Evolutionary conservation across 35 echinoderm and acorn worm genomes (phyloP), one percentile per base, ranked within the genome.

Genomic region (Heliocidaris erythrogramma): DNA sequence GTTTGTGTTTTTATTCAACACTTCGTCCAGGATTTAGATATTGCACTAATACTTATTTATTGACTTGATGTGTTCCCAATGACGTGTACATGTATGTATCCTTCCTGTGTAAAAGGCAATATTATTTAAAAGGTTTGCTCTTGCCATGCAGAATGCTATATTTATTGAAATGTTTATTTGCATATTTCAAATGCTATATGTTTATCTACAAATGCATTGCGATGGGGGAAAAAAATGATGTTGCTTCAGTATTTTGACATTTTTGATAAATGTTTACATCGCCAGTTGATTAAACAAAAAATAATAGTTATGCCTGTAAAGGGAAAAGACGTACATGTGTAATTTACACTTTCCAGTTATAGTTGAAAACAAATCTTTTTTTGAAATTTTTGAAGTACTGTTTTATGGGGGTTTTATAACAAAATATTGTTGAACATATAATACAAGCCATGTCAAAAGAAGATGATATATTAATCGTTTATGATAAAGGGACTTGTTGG

Each of bases 11-110:
- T 8, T 18, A n/a, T 78, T 27, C 65, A 78, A 78, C 65, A 78
- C 65, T 78, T 78, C n/a, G n/a, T 18, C 65, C 65, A 78, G 27
- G 65, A 78, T n/a, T n/a, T 78, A 78, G 59, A 60, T 60, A 14
- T 27, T 78, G 65, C 65, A 78, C 65, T 78, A 78, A 78, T 78
- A 78, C 65, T 78, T 78, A 78, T 78, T 27, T n/a, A 78, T 78
- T 27, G 65, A 14, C 7, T 78, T 78, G 65, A 27, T 27, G 65
- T 78, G 18, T 78, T 78, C 65, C 65, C 65, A 78, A 78, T 56
- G 35, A 42, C 3, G 35, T 42, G 35, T 56, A 56, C 14, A 56
- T 78, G 65, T 27, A 78, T 78, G 65, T 27, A 78, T 21, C 65
- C 65, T 7, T 78, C 65, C 65, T 78, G 21, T 78, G 65, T 78